phyloP scores from a whole-genome alignment of 1,140 invertebrate species.

The Galleria mellonella region DNA sequence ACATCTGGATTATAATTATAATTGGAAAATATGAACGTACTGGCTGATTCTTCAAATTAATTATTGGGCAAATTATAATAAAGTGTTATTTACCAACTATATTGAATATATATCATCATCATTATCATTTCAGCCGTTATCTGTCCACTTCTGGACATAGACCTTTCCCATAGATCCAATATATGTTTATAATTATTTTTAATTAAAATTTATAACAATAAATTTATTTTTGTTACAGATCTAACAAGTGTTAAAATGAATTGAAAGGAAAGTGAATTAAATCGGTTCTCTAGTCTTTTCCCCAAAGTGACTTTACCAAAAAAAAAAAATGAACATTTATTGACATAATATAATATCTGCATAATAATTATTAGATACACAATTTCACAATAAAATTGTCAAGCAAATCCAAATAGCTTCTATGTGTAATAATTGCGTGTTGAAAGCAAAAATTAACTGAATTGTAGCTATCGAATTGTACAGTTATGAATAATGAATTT shows the following conservation, averaged over 20 bases:
- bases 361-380: not conserved
- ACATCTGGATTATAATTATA: too few relatives aligned
- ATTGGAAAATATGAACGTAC: too few relatives aligned
- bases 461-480: conserved; percentile 32
- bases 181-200: too few relatives aligned
- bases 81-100: too few relatives aligned
- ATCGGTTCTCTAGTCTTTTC: conserved; percentile 18
- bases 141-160: too few relatives aligned
- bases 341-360: not conserved
- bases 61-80: too few relatives aligned
- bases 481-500: conserved; percentile 32
- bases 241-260: not conserved
- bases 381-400: conserved; percentile 8
- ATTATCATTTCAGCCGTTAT: too few relatives aligned
- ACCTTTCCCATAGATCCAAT: too few relatives aligned
- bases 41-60: too few relatives aligned
- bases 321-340: not conserved
- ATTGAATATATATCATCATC: too few relatives aligned
- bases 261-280: not conserved
- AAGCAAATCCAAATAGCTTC: conserved; percentile 20
- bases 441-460: conserved; percentile 7
- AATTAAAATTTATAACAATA: too few relatives aligned
- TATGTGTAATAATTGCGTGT: conserved; percentile 17
- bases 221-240: too few relatives aligned
- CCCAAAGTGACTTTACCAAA: conserved; percentile 15